These are phyloP conservation scores for Dolichopus griseipennis DNA, from an alignment of 2,888 invertebrate genomes.

Conservation along the genomic window DNA sequence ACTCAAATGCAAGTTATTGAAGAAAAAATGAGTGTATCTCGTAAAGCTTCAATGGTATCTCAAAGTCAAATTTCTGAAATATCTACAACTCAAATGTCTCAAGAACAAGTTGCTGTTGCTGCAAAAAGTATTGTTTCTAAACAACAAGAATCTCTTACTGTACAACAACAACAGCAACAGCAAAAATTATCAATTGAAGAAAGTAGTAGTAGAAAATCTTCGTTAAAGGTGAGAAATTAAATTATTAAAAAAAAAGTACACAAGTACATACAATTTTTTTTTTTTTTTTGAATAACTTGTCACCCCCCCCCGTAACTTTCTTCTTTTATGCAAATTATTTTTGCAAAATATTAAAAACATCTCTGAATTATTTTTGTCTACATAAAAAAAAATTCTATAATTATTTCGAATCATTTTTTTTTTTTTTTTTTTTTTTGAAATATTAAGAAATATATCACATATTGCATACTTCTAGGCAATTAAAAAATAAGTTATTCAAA, in stretches of 20 bases:
- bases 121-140: constrained; percentile 18
- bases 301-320: too few relatives aligned
- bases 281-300: too few relatives aligned
- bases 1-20: constrained; percentile 26
- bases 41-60: constrained; percentile 37
- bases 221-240: constrained; percentile 1
- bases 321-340: too few relatives aligned
- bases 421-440: too few relatives aligned
- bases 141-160: constrained; percentile 30
- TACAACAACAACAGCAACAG: neutral
- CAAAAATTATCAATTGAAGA: neutral
- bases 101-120: neutral
- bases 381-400: too few relatives aligned
- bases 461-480: too few relatives aligned
- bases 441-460: too few relatives aligned
- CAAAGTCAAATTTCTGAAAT: neutral
- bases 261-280: too few relatives aligned
- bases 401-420: too few relatives aligned
- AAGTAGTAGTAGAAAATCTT: neutral
- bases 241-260: neutral
- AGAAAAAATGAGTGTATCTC: constrained; percentile 31
- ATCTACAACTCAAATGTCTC: neutral
- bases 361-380: too few relatives aligned
- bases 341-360: too few relatives aligned
- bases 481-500: too few relatives aligned